Base-by-base conservation (phyloP, 2,888 invertebrate species). In the Dascillus cervinus region DNA sequence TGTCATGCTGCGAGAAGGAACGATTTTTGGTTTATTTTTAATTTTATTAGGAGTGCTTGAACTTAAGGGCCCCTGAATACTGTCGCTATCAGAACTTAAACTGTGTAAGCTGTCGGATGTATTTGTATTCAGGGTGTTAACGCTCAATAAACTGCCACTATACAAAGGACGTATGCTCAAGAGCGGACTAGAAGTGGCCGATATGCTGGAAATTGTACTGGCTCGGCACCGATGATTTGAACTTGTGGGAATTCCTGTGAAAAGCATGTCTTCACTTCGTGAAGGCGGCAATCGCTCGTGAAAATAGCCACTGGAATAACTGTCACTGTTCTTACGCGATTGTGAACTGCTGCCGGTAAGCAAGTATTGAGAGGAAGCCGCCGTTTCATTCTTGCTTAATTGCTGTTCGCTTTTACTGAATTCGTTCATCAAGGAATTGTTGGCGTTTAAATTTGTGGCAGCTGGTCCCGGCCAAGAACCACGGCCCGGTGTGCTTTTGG, bases 401-500 rank as follows among this genome's bases (percentile, higher is more conserved):
- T 82, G 82, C 53, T 88, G 88, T 50, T 88, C 88, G 13, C 87
- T 87, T 58, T 87, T 86, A 44, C 87, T 87, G 50, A 87, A 79
- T 50, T 88, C 87, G 32, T 50, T 58, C 9, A 38, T 13, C n/a
- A 60, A 44, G 10, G 44, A 43, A 3, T 68, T 56, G 43, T 71
- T 61, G 46, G 70, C 60, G 22, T 72, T 63, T 26, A 71, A 70
- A 1, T 72, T 74, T 1, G 67, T 67, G 3, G 69, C 62, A 22
- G 79, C 81, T 0, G 87, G 87, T 0, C 88, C 88, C 0, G 88
- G 87, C 88, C 88, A 89, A 2, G 86, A 86, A 0, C 88, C 88
- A 25, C 88, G 70, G 0, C 85, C 83, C 0, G 83, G 81, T 10
- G 80, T 81, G 2, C 79, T 79, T 62, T 85, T 86, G 0, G 76